These are phyloP conservation scores for Drosophila ustulata DNA, from an alignment of 2,888 invertebrate species.

Conservation along the genomic window DNA sequence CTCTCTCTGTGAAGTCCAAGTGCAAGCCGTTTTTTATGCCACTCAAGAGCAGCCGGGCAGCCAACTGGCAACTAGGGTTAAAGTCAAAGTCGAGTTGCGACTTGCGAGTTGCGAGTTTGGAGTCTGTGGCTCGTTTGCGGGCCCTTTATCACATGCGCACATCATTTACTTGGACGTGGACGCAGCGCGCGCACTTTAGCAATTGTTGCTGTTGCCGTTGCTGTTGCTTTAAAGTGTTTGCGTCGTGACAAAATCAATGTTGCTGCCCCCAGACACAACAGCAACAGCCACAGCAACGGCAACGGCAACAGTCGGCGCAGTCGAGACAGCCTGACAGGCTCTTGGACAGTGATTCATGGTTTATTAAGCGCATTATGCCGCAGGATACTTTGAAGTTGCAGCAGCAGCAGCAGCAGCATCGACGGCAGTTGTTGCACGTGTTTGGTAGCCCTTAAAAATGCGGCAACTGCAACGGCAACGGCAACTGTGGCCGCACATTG, in stretches of 20 bases:
- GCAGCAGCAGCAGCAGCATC: constrained; percentile 25
- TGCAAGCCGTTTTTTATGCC: constrained; percentile 79
- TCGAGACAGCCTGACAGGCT: constrained; percentile 62
- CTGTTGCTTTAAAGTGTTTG: constrained; percentile 76
- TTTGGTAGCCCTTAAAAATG: constrained; percentile 66
- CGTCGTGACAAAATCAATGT: constrained; percentile 82
- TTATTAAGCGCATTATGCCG: constrained; percentile 84
- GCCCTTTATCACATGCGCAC: constrained; percentile 81
- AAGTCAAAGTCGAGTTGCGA: constrained; percentile 24
- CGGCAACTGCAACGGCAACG: constrained; percentile 36
- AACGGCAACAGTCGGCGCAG: constrained; percentile 14
- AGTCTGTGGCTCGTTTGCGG: constrained; percentile 54
- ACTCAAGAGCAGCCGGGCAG: constrained; percentile 57
- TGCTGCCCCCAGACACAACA: constrained; percentile 56
- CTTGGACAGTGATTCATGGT: constrained; percentile 83
- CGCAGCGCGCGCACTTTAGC: constrained; percentile 71
- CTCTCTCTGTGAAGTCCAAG: constrained; percentile 62
- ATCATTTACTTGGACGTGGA: constrained; percentile 69
- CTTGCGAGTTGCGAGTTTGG: constrained; percentile 24
- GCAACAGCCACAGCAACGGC: constrained; percentile 17
- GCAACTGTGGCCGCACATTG: constrained; percentile 44
- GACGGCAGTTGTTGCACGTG: constrained; percentile 65
- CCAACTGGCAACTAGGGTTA: constrained; percentile 14
- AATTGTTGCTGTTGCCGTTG: constrained; percentile 51
- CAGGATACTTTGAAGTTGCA: constrained; percentile 78